phyloP scores from a whole-genome alignment of 2,888 invertebrate species.

The Hirtodrosophila cameraria region DNA sequence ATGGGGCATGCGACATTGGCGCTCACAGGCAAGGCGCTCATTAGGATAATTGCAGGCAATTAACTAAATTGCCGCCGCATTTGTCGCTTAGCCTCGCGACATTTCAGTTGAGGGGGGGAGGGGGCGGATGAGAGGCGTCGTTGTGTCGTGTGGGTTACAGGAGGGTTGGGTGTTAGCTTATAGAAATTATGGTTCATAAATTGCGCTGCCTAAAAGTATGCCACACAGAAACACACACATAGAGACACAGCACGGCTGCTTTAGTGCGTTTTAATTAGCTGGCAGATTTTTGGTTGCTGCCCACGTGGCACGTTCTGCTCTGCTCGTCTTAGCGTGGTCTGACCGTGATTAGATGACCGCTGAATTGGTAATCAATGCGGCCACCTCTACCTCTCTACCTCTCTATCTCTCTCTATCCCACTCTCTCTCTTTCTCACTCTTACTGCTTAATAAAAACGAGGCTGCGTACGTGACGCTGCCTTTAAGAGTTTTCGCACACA shows the following conservation, averaged over 20 bases:
- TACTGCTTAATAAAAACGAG: slow-evolving; percentile 83
- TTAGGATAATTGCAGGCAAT: slow-evolving; percentile 83
- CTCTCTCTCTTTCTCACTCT: background rate
- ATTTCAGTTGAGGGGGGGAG: slow-evolving; percentile 12
- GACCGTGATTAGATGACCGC: slow-evolving; percentile 73
- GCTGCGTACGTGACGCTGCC: slow-evolving; percentile 78
- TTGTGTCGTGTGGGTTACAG: slow-evolving; percentile 22
- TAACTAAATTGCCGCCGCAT: slow-evolving; percentile 83
- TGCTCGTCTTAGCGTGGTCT: slow-evolving; percentile 32
- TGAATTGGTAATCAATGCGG: slow-evolving; percentile 83
- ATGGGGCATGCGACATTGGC: slow-evolving; percentile 34
- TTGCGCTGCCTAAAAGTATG: slow-evolving; percentile 55
- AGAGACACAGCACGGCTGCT: slow-evolving; percentile 9
- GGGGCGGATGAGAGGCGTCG: slow-evolving; percentile 5
- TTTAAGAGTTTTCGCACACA: slow-evolving; percentile 73
- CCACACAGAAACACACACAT: slow-evolving; percentile 20
- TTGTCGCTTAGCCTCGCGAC: slow-evolving; percentile 74
- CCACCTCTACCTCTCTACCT: slow-evolving; percentile 43
- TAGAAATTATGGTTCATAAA: slow-evolving; percentile 78
- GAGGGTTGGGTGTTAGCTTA: slow-evolving; percentile 45
- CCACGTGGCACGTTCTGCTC: slow-evolving; percentile 50
- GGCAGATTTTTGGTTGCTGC: slow-evolving; percentile 41
- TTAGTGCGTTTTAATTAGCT: slow-evolving; percentile 79
- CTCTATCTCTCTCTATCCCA: background rate
- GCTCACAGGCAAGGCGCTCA: slow-evolving; percentile 79